Base-by-base conservation (phyloP, 92 coral and sea anemone genomes). In the Plumapathes pennacea region DNA sequence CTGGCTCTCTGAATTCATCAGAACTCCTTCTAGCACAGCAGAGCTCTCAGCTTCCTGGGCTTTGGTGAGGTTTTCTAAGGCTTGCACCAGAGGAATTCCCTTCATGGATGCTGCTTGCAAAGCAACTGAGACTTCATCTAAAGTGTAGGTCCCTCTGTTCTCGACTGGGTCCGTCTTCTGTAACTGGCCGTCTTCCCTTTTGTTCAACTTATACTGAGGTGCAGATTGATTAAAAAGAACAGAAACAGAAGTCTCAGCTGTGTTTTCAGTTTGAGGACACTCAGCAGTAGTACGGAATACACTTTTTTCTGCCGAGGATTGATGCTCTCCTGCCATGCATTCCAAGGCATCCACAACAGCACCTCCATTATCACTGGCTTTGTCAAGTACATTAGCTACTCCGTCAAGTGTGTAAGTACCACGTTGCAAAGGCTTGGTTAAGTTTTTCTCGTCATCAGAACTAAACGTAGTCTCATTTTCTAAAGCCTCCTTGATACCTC, bases 401-500 rank as follows among this genome's bases (percentile, higher is more conserved):
- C 76, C 89, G 22, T 86, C 87, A 45, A 90, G 63, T 32, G 77
- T 72, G 68, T 90, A 86, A 6, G 97, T 85, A 28, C 84, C 81
- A 21, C 90, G 83, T 32, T 82, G 69, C 27, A 41, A 27, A 0
- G 64, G 45, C n/a, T n/a, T n/a, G n/a, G n/a, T n/a, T n/a, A n/a
- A n/a, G n/a, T n/a, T n/a, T n/a, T n/a, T n/a, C n/a, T n/a, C n/a
- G n/a, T n/a, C n/a, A n/a, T n/a, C n/a, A n/a, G n/a, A n/a, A n/a
- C n/a, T n/a, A n/a, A n/a, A n/a, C n/a, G n/a, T n/a, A n/a, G n/a
- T n/a, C n/a, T n/a, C n/a, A n/a, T n/a, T n/a, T 18, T 66, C 69
- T 43, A 74, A 63, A 5, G 72, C 77, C 22, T 69, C 88, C 12
- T 69, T 24, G 31, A 85, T 65, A 31, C 84, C 69, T 11, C 57